phyloP scores from a whole-genome alignment of 2,797 vertebrate species.

The Brachyrhaphis roseni region DNA sequence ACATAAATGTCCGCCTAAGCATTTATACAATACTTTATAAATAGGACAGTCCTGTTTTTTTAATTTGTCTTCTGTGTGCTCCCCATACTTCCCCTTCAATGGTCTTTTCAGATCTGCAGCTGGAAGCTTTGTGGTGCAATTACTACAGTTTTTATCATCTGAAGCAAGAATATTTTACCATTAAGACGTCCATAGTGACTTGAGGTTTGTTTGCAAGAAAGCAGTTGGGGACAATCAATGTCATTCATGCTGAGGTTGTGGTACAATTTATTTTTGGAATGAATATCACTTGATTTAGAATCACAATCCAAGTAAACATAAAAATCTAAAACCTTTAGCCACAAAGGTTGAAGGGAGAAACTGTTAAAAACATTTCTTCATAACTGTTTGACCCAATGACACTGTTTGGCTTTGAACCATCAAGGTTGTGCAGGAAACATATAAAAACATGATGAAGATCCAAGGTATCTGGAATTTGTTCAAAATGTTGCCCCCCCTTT shows the following conservation, averaged over 20 bases:
- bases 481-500: conserved; percentile 25
- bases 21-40: not conserved
- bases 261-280: not conserved
- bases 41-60: too few species aligned
- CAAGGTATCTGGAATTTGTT: conserved; percentile 45
- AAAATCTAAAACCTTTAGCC: not conserved
- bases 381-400: conserved; percentile 19
- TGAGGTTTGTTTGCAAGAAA: not conserved
- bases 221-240: not conserved
- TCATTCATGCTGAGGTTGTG: not conserved
- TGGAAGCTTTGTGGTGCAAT: too few species aligned
- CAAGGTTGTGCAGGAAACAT: conserved; percentile 4
- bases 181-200: not conserved
- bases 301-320: not conserved
- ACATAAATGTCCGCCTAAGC: not conserved
- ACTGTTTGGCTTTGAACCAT: conserved; percentile 17
- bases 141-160: not conserved
- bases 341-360: not conserved
- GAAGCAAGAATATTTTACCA: not conserved
- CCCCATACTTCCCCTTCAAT: not conserved
- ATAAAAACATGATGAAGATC: conserved; percentile 15
- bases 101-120: not conserved
- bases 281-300: not conserved
- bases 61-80: too few species aligned
- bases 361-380: conserved; percentile 15